Percentiles rank a stretch among this genome's conserved stretches.
Evolutionary conservation across 2,888 invertebrate genomes (phyloP).

Genomic region (Ophion obscuratus): DNA sequence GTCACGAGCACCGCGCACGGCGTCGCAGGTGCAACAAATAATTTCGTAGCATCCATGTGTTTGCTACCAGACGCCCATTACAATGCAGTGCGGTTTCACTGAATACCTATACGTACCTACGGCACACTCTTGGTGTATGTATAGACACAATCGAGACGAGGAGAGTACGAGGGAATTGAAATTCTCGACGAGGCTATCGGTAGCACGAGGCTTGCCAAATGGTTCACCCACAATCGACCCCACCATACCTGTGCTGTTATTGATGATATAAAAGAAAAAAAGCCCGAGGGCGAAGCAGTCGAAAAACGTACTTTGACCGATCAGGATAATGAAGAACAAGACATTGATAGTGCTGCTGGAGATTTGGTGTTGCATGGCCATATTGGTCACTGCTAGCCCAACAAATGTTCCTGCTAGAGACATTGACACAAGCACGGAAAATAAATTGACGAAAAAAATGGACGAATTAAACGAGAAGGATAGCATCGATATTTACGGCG

Average conservation of each 20-base stretch:
- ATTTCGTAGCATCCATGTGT: constrained; percentile 65
- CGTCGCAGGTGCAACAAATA: constrained; percentile 40
- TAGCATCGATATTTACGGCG: constrained; percentile 77
- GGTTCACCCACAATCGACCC: constrained; percentile 78
- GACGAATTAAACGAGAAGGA: constrained; percentile 76
- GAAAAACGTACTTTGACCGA: constrained; percentile 74
- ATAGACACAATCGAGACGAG: constrained; percentile 53
- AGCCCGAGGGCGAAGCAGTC: constrained; percentile 77
- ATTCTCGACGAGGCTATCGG: constrained; percentile 78
- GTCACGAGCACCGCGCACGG: constrained; percentile 42
- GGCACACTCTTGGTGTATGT: constrained; percentile 46
- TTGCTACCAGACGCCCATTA: constrained; percentile 69
- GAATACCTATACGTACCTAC: constrained; percentile 26
- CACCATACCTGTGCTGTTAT: constrained; percentile 74
- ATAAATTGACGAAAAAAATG: constrained; percentile 75
- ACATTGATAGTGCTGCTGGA: constrained; percentile 59
- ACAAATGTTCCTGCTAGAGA: constrained; percentile 57
- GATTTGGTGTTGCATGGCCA: constrained; percentile 55
- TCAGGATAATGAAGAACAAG: constrained; percentile 71
- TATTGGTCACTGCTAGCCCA: constrained; percentile 66
- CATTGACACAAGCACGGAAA: constrained; percentile 71
- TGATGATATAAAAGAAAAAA: constrained; percentile 82
- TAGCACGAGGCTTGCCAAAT: constrained; percentile 81
- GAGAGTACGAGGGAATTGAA: constrained; percentile 76
- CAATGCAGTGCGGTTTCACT: constrained; percentile 72